These are phyloP conservation scores for Tympanoctomys barrerae DNA, from an alignment of 2,797 vertebrate genomes.

Conservation along the genomic window DNA sequence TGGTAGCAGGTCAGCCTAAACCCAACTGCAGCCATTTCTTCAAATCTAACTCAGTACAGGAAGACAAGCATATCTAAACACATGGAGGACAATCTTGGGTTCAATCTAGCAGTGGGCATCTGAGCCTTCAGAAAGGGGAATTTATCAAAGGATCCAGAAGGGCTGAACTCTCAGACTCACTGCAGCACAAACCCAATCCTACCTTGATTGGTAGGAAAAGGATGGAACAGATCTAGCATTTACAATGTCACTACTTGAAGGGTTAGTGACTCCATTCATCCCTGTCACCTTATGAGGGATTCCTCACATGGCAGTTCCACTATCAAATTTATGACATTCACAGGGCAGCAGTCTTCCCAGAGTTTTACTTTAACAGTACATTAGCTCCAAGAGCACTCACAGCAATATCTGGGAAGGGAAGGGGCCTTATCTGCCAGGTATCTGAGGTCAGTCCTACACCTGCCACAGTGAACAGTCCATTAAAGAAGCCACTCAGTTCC, in stretches of 20 bases:
- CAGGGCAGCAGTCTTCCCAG: not conserved
- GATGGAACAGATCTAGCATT: not conserved
- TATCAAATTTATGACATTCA: not conserved
- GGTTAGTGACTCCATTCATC: not conserved
- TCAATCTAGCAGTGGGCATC: not conserved
- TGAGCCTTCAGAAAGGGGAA: not conserved
- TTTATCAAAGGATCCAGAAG: not conserved
- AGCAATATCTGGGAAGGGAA: not conserved
- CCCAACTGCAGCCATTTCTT: conserved; percentile 19
- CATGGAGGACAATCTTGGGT: not conserved
- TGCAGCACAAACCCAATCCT: not conserved
- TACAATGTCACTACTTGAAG: not conserved
- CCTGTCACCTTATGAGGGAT: not conserved
- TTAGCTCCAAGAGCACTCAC: not conserved
- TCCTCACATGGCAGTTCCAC: not conserved
- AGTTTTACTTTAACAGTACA: not conserved
- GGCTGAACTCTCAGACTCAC: not conserved
- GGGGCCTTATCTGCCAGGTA: not conserved
- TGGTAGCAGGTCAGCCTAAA: conserved; percentile 6
- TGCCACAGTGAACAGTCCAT: not conserved
- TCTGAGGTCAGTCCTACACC: not conserved
- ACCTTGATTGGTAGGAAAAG: not conserved
- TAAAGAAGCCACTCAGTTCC: conserved; percentile 29
- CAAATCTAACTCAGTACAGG: not conserved
- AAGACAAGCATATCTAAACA: not conserved